phyloP scores from a whole-genome alignment of 2,797 vertebrate species.

The Coracias cyanogaster region DNA sequence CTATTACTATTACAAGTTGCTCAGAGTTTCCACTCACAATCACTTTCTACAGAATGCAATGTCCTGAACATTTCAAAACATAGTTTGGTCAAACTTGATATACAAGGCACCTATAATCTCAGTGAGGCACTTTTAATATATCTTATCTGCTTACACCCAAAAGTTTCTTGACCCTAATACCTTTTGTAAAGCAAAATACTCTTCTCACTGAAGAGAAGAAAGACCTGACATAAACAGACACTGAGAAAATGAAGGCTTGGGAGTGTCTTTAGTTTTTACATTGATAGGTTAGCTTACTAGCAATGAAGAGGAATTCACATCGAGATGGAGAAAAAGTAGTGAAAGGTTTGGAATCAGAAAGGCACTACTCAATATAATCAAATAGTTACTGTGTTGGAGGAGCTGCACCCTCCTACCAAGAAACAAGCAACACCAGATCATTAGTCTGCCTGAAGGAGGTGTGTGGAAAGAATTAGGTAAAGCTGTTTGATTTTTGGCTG shows the following conservation, averaged over 20 bases:
- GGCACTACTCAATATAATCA: neutral
- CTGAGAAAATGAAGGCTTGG: neutral
- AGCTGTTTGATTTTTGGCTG: constrained; percentile 36
- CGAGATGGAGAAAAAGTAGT: neutral
- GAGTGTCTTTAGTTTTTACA: neutral
- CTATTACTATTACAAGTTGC: constrained; percentile 9
- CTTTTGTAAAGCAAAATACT: neutral
- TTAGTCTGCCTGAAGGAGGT: constrained; percentile 43
- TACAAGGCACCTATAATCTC: neutral
- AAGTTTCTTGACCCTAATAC: neutral
- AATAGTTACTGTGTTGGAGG: constrained; percentile 10
- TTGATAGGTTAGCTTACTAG: neutral
- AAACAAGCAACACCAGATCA: constrained; percentile 41
- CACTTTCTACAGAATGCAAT: constrained; percentile 11
- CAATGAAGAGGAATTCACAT: neutral
- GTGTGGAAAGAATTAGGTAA: constrained; percentile 40
- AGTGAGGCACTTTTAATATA: neutral
- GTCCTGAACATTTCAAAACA: constrained; percentile 19
- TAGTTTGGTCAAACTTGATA: neutral
- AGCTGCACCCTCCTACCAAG: constrained; percentile 26
- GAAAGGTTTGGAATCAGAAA: neutral
- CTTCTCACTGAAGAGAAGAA: neutral
- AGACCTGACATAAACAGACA: neutral
- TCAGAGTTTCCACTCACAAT: constrained; percentile 31
- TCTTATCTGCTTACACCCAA: neutral